Conservation (phyloP, 2,113 vertebrate species). For the Beaufortia kweichowensis region DNA sequence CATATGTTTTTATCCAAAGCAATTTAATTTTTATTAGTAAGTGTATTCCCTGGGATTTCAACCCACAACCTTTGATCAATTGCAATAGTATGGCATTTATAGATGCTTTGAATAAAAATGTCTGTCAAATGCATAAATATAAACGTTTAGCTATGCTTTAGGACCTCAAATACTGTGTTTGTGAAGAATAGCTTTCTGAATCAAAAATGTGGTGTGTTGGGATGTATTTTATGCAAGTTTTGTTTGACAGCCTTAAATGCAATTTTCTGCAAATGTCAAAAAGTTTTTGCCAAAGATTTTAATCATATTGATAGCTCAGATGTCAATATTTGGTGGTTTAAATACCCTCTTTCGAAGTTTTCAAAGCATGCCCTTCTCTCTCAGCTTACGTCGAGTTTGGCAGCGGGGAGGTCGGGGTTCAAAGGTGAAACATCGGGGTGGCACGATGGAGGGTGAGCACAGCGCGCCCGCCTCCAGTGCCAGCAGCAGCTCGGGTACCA, state of each 20-base stretch:
- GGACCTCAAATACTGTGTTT: too few relatives aligned
- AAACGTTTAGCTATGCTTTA: too few relatives aligned
- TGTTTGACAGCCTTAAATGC: neutral
- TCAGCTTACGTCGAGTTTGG: constrained; percentile 75
- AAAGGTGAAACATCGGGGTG: constrained; percentile 74
- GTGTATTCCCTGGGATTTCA: too few relatives aligned
- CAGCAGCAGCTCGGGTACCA: constrained; percentile 59
- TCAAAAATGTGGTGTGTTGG: neutral
- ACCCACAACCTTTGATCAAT: neutral
- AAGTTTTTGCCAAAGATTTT: too few relatives aligned
- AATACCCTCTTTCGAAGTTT: too few relatives aligned
- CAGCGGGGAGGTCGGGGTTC: constrained; percentile 71
- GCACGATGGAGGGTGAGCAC: constrained; percentile 87
- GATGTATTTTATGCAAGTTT: neutral
- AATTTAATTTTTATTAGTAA: too few relatives aligned
- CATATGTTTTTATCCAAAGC: too few relatives aligned
- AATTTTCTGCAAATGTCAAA: neutral
- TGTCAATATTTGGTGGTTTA: too few relatives aligned
- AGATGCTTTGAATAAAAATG: too few relatives aligned
- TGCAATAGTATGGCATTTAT: too few relatives aligned
- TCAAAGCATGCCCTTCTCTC: constrained; percentile 9
- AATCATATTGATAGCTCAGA: too few relatives aligned
- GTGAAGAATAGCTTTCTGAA: neutral
- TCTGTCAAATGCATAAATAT: too few relatives aligned
- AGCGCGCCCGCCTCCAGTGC: constrained; percentile 69